A percentile compares a stretch with the other conserved stretches of the same genome.
Evolutionary conservation across 2,797 vertebrate genomes (phyloP).

Genomic region (Moxostoma hubbsi): DNA sequence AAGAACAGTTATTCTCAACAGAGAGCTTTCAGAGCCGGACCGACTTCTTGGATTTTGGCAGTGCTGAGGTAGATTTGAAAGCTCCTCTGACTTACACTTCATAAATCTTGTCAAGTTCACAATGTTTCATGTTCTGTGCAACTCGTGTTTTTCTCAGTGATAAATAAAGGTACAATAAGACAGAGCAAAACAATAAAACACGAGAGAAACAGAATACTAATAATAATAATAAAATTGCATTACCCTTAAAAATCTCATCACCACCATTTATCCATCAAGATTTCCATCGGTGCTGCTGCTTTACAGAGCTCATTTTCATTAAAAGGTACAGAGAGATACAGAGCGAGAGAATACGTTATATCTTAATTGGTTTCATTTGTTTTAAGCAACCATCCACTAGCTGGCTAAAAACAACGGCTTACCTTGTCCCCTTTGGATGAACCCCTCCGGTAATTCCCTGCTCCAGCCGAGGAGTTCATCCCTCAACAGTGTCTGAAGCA

Average conservation of each 20-base stretch:
- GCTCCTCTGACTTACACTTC: constrained; percentile 7
- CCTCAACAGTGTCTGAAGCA: constrained; percentile 40
- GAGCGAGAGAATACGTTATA: not conserved
- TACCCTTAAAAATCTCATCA: not conserved
- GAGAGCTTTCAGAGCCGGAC: not conserved
- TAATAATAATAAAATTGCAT: not conserved
- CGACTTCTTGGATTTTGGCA: constrained; percentile 10
- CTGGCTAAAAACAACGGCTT: constrained; percentile 19
- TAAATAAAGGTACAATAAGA: not conserved
- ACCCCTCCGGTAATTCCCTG: constrained; percentile 74
- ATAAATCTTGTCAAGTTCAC: constrained; percentile 3
- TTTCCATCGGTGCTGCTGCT: not conserved
- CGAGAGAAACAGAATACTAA: constrained; percentile 7
- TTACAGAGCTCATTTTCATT: constrained; percentile 1
- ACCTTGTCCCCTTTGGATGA: constrained; percentile 73
- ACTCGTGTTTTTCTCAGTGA: not conserved
- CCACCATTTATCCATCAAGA: not conserved
- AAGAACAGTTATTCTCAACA: not conserved
- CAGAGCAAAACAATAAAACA: constrained; percentile 11
- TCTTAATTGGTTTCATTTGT: not conserved
- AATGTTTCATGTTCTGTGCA: not conserved
- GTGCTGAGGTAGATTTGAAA: not conserved
- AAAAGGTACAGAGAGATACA: constrained; percentile 7
- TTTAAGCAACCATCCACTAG: not conserved
- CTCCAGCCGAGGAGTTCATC: constrained; percentile 82